phyloP scores from a whole-genome alignment of 2,797 vertebrate species.

The Thaleichthys pacificus region DNA sequence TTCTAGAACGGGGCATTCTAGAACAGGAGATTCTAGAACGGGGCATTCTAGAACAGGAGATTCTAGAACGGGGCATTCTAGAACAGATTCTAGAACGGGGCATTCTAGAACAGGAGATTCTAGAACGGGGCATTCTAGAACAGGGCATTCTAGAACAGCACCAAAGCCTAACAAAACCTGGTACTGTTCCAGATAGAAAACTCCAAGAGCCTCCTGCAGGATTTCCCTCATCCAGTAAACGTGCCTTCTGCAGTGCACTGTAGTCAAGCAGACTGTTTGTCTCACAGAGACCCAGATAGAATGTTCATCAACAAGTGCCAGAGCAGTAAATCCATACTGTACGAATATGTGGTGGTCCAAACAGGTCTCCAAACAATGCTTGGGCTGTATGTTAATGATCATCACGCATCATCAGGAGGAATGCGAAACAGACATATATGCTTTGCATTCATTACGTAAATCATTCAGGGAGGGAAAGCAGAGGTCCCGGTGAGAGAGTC shows the following conservation, averaged over 20 bases:
- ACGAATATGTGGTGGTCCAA: not conserved
- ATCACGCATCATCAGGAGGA: slow-evolving; percentile 14
- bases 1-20: too few species aligned
- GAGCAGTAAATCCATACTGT: not conserved
- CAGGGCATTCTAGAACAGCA: too few species aligned
- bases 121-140: too few species aligned
- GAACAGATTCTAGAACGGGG: too few species aligned
- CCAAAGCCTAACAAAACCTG: too few species aligned
- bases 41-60: too few species aligned
- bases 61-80: too few species aligned
- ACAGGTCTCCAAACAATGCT: slow-evolving; percentile 14
- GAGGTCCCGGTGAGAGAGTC: not conserved
- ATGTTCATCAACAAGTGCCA: not conserved
- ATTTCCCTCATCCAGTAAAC: not conserved
- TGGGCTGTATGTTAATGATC: not conserved
- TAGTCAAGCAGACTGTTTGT: not conserved
- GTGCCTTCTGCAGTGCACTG: not conserved
- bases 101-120: too few species aligned
- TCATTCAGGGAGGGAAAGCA: slow-evolving; percentile 12
- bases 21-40: too few species aligned
- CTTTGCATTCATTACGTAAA: slow-evolving; percentile 42
- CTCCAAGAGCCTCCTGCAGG: not conserved
- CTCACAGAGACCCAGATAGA: not conserved
- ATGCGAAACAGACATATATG: not conserved
- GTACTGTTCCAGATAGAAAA: too few species aligned